Base-by-base conservation (phyloP, 2,888 invertebrate genomes). In the Tanytarsus gracilentus region DNA sequence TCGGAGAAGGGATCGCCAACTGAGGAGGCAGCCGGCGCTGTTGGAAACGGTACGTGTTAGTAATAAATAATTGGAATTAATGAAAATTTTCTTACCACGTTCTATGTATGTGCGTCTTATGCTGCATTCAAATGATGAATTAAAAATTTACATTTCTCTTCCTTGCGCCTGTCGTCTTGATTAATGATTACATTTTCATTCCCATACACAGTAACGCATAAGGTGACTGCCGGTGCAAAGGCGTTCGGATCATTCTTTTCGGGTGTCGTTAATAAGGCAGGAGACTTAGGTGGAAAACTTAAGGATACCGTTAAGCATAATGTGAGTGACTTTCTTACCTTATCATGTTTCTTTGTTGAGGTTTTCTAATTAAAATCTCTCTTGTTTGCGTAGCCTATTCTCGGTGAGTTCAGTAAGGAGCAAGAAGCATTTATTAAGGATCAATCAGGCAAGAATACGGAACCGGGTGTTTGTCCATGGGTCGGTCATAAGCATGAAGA, bases 271-370 rank as follows among this genome's bases (percentile, higher is more conserved):
- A 95, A 93, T 78, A 95, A 94, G 77, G 96, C 96, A 62, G 92
- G 95, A 33, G 44, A 44, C 21, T n/a, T n/a, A n/a, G n/a, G n/a
- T n/a, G 91, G 91, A 69, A 93, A 94, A 77, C 88, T 96, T 70
- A 95, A 96, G 80, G 91, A 94, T 76, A 89, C 91, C 67, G 94
- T 96, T 66, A 95, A 94, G 76, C 93, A 95, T 77, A 95, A 92
- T 76, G 92, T 93, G 75, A 86, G 88, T 83, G 27, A 25, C 50
- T 33, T 27, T 49, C 3, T 23, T 4, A 49, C 23, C 48, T 2
- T 26, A 53, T 39, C n/a, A 50, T 29, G 9, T 3, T 26, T 9
- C 3, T 16, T 7, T 55, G 5, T 9, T 39, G 7, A 3, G 21
- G 7, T 48, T 48, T 29, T 23, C 25, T 30, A 27, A 25, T 11